These are phyloP conservation scores for Gordius sp. DNA, from an alignment of 2,888 invertebrate genomes.

Conservation along the genomic window DNA sequence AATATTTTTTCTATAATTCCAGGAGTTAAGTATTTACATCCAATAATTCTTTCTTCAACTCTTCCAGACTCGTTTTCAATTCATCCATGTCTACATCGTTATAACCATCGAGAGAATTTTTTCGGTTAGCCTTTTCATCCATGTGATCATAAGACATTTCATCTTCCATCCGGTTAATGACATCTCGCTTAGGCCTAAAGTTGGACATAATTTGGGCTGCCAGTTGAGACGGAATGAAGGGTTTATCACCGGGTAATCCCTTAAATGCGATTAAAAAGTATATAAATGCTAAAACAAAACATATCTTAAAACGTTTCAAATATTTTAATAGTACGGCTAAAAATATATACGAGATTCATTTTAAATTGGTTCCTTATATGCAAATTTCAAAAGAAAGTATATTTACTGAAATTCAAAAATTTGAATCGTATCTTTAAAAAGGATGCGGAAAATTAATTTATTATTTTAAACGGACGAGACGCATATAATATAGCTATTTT, in stretches of 20 bases:
- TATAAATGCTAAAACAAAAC: too few relatives aligned
- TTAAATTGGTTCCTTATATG: too few relatives aligned
- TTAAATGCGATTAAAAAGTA: not conserved
- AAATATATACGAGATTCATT: too few relatives aligned
- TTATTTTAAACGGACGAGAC: too few relatives aligned
- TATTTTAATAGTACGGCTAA: too few relatives aligned
- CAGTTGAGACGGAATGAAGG: not conserved
- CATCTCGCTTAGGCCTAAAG: slow-evolving; percentile 8
- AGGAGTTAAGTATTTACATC: not conserved
- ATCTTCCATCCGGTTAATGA: too few relatives aligned
- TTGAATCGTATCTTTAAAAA: too few relatives aligned
- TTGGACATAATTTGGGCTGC: not conserved
- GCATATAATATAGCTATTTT: too few relatives aligned
- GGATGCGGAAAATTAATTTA: too few relatives aligned
- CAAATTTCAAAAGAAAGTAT: not conserved
- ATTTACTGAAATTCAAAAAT: not conserved
- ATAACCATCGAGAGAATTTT: not conserved
- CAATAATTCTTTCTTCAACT: not conserved
- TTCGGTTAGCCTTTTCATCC: not conserved
- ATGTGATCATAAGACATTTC: too few relatives aligned
- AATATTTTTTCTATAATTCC: not conserved
- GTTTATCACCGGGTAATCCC: slow-evolving; percentile 5
- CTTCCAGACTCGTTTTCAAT: not conserved
- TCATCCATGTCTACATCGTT: not conserved
- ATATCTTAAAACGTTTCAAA: too few relatives aligned